These are phyloP conservation scores for Tiliacea citrago DNA, from an alignment of 2,888 invertebrate species.

Conservation along the genomic window DNA sequence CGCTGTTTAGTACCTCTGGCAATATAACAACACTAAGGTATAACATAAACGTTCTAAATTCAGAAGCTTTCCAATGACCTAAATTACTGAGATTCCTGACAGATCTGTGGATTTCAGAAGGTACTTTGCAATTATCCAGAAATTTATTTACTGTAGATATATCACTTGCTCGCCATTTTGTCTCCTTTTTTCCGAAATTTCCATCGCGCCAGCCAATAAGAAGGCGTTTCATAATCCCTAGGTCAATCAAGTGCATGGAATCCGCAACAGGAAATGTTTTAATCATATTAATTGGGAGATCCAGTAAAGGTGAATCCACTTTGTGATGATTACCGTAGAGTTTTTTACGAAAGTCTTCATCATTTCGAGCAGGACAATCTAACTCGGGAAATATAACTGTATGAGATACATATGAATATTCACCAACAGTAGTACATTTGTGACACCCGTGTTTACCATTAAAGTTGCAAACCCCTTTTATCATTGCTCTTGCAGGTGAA, in stretches of 20 bases:
- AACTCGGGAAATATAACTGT: not conserved
- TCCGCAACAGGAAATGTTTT: not conserved
- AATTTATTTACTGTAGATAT: no score
- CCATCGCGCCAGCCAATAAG: no score
- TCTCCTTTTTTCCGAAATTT: no score
- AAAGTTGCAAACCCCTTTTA: conserved; percentile 2
- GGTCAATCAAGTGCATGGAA: not conserved
- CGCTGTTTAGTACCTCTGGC: no score
- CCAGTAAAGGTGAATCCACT: not conserved
- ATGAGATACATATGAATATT: not conserved
- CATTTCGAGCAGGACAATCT: not conserved
- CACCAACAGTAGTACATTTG: not conserved
- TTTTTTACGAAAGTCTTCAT: not conserved
- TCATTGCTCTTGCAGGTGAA: conserved; percentile 4
- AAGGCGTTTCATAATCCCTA: no score
- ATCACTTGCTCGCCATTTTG: no score
- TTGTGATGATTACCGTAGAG: not conserved
- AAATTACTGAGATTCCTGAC: no score
- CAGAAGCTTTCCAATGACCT: no score
- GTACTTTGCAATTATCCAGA: no score
- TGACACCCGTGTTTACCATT: not conserved
- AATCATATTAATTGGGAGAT: not conserved
- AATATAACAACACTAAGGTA: no score
- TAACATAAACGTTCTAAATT: no score
- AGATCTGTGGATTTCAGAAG: no score